Percentiles rank a stretch among this genome's conserved stretches.
Conservation (phyloP, 2,888 invertebrate genomes). For the Tipula helvola region DNA sequence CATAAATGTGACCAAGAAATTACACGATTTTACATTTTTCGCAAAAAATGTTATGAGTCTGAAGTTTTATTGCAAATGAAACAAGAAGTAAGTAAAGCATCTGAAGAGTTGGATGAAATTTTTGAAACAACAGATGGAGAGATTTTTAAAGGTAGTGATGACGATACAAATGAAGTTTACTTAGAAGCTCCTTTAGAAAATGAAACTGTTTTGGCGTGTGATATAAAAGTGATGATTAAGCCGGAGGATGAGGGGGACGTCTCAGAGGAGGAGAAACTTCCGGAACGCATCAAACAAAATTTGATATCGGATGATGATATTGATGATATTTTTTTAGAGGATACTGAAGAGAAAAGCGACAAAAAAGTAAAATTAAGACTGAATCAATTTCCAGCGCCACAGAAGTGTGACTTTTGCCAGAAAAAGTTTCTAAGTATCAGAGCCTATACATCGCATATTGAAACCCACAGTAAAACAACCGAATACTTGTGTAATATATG, state of each 20-base stretch:
- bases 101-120: not conserved
- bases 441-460: not conserved
- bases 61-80: not conserved
- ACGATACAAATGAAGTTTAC: not conserved
- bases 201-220: not conserved
- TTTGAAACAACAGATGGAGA: not conserved
- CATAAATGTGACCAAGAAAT: not conserved
- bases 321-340: not conserved
- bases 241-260: not conserved
- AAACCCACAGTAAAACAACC: not conserved
- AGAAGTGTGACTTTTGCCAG: not conserved
- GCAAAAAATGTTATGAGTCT: not conserved
- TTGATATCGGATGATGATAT: not conserved
- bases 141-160: not conserved
- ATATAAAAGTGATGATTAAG: not conserved
- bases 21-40: not conserved
- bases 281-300: not conserved
- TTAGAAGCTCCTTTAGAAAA: not conserved
- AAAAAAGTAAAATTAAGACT: not conserved
- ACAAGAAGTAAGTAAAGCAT: not conserved
- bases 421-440: not conserved
- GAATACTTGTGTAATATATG: slow-evolving; percentile 4
- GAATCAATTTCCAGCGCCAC: not conserved
- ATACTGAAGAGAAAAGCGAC: not conserved
- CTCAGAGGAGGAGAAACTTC: not conserved